A percentile compares a stretch with the other conserved stretches of the same genome.
Conservation (phyloP, 2,888 invertebrate genomes). For the Sarcophaga rosellei region DNA sequence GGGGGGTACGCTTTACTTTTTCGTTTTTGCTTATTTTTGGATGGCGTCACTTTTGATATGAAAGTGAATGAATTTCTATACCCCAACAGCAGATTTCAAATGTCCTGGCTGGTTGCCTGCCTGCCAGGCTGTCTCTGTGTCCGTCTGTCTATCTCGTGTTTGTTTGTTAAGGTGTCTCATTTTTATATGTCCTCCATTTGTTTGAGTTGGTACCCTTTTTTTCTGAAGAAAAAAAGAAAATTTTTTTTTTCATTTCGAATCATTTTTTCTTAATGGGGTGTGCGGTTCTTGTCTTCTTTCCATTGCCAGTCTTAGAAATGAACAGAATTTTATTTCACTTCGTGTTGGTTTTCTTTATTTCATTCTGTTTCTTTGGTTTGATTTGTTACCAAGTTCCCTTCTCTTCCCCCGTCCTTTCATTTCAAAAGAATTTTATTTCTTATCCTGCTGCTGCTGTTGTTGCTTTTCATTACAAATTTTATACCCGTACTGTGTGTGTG, state of each 20-base stretch:
- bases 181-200: slow-evolving; percentile 61
- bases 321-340: neutral
- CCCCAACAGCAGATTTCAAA: slow-evolving; percentile 44
- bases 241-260: slow-evolving; percentile 3
- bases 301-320: too few species aligned
- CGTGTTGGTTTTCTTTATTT: slow-evolving; percentile 17
- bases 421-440: slow-evolving; percentile 40
- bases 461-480: slow-evolving; percentile 44
- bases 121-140: slow-evolving; percentile 8
- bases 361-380: slow-evolving; percentile 54
- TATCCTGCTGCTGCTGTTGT: slow-evolving; percentile 40
- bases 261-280: slow-evolving; percentile 35
- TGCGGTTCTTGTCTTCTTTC: slow-evolving; percentile 31
- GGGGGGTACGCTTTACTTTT: slow-evolving; percentile 45
- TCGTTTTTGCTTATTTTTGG: slow-evolving; percentile 55
- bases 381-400: slow-evolving; percentile 60
- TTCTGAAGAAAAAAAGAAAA: neutral
- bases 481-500: slow-evolving; percentile 49
- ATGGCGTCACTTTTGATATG: slow-evolving; percentile 63
- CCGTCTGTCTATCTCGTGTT: slow-evolving; percentile 68
- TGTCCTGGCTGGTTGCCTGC: slow-evolving; percentile 54
- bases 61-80: slow-evolving; percentile 47
- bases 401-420: neutral
- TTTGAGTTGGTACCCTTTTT: slow-evolving; percentile 65
- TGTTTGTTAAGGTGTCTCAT: slow-evolving; percentile 68